Conservation (phyloP, 2,797 vertebrate genomes). For the Odontamblyopus rebecca region DNA sequence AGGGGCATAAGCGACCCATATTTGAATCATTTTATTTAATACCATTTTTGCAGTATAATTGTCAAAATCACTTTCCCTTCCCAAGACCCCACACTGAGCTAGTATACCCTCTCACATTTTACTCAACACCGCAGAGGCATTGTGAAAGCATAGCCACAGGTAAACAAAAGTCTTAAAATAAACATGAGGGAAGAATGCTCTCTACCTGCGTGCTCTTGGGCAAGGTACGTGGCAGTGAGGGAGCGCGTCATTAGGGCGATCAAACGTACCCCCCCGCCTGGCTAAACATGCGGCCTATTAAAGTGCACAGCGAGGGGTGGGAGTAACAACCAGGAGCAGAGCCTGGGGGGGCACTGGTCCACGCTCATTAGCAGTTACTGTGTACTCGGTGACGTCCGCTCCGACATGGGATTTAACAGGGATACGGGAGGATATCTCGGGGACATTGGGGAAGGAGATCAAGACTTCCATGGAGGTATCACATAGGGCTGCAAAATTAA, state of each 20-base stretch:
- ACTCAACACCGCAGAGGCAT: constrained; percentile 15
- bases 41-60: too few species aligned
- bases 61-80: not conserved
- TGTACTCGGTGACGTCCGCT: constrained; percentile 51
- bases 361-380: constrained; percentile 74
- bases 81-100: too few species aligned
- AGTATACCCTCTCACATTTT: not conserved
- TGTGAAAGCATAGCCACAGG: constrained; percentile 40
- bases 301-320: constrained; percentile 71
- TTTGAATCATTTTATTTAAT: too few species aligned
- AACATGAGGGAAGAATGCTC: constrained; percentile 50
- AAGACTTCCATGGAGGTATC: not conserved
- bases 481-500: too few species aligned
- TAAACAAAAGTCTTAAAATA: constrained; percentile 42
- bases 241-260: constrained; percentile 77
- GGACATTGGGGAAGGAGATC: not conserved
- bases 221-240: constrained; percentile 65
- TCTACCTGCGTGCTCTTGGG: constrained; percentile 70
- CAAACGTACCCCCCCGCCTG: constrained; percentile 70
- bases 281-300: constrained; percentile 74
- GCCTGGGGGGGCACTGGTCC: constrained; percentile 2
- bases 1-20: too few species aligned
- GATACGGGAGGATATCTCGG: not conserved
- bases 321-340: constrained; percentile 61
- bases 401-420: constrained; percentile 27